A percentile compares a stretch with the other conserved stretches of the same genome.
These are phyloP conservation scores for Aphrophora alni DNA, from an alignment of 2,888 invertebrate species.

Conservation along the genomic window DNA sequence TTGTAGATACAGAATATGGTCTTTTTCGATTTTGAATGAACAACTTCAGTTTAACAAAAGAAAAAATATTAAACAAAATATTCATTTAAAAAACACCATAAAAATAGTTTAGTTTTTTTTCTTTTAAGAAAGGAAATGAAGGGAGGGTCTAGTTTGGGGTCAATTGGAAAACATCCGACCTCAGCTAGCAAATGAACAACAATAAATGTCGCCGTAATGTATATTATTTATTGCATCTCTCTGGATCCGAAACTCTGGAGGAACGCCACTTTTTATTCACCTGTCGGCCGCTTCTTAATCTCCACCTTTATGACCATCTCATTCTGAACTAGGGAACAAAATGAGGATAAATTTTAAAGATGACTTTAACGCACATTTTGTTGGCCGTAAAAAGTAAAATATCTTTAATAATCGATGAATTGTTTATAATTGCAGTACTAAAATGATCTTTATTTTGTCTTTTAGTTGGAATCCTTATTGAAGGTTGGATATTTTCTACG, in stretches of 20 bases:
- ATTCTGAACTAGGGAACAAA: neutral
- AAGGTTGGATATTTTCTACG: too few relatives aligned
- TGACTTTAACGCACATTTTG: neutral
- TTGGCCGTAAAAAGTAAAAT: neutral
- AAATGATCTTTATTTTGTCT: too few relatives aligned
- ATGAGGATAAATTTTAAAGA: neutral
- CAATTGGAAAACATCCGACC: neutral
- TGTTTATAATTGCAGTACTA: neutral
- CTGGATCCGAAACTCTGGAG: neutral
- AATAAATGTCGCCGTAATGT: neutral
- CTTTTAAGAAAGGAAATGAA: neutral
- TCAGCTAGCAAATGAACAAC: neutral
- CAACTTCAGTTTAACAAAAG: neutral
- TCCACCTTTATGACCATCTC: neutral
- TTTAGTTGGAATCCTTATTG: too few relatives aligned
- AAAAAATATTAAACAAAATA: neutral
- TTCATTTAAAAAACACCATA: neutral
- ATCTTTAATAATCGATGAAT: neutral
- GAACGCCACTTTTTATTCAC: neutral
- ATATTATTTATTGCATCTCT: conserved; percentile 3
- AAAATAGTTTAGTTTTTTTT: neutral
- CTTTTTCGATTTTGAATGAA: too few relatives aligned
- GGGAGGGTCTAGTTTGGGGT: neutral
- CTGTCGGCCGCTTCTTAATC: neutral
- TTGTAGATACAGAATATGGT: too few relatives aligned